Base-by-base conservation (phyloP, 2,888 invertebrate genomes). In the Eudasyphora cyanicolor region DNA sequence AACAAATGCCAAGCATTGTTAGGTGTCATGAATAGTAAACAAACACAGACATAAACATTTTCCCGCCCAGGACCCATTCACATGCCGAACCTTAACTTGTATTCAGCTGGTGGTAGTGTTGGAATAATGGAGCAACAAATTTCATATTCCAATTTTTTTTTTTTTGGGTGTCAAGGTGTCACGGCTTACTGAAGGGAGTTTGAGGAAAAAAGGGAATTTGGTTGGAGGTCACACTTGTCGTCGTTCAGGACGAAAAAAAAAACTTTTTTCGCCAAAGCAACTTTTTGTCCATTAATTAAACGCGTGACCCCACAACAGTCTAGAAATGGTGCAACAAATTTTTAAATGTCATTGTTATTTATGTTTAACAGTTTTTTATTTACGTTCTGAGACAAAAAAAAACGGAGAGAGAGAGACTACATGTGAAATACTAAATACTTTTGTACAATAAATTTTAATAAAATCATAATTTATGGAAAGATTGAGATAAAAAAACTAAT, bases 321-420 rank as follows among this genome's bases (percentile, higher is more conserved):
- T 21, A 12, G 8, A 54, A 27, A 12, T 27, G 57, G 57, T 54
- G 78, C 62, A 70, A 62, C 51, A 54, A 79, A 79, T 62, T 79
- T 32, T 79, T 38, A 24, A 76, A 69, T 73, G 64, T 69, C 79
- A 73, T 76, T 73, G 67, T 73, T 76, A 69, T 82, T 82, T 77
- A 69, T 62, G 74, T 74, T 70, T 67, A 35, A 77, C 78, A 77
- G 77, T 74, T 67, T 77, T 57, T 14, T 74, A 77, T 77, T 77
- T 77, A 19, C 14, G 32, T n/a, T 35, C n/a, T 12, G 62, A n/a
- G 12, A 27, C 6, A 45, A 6, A 29, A 49, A 2, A 62, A 10
- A 35, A n/a, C 17, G 3, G 29, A 8, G 27, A 70, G 35, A 17
- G 35, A n/a, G n/a, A n/a, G n/a, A n/a, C n/a, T n/a, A n/a, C n/a